Evolutionary conservation across 2,888 invertebrate genomes (phyloP).

Genomic region (Anorthoa munda): DNA sequence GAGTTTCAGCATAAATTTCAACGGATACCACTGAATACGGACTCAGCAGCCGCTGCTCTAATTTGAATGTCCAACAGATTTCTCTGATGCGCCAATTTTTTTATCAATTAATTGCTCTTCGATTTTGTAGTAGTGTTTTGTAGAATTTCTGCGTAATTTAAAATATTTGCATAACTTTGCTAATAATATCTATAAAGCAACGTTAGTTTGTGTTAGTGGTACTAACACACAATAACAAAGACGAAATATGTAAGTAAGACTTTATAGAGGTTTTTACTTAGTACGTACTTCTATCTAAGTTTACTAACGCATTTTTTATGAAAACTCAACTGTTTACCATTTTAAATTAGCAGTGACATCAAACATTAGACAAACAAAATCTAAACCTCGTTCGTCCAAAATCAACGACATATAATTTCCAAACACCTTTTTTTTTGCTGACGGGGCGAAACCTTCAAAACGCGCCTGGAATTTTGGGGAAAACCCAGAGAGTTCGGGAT

Average conservation of each 20-base stretch:
- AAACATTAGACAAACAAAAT: too few species aligned
- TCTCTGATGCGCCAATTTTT: constrained; percentile 54
- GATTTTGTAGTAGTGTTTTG: constrained; percentile 18
- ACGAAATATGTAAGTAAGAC: too few species aligned
- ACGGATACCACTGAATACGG: constrained; percentile 73
- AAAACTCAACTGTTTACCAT: not conserved
- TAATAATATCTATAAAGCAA: too few species aligned
- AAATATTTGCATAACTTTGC: not conserved
- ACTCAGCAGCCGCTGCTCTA: constrained; percentile 64
- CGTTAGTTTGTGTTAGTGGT: too few species aligned
- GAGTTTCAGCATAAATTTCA: constrained; percentile 82
- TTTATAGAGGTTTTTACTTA: too few species aligned
- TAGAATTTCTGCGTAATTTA: not conserved
- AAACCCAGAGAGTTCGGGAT: too few species aligned
- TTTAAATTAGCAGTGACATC: not conserved
- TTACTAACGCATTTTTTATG: not conserved
- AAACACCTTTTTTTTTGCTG: too few species aligned
- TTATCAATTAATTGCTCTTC: constrained; percentile 22
- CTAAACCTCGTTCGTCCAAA: too few species aligned
- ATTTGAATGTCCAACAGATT: constrained; percentile 74
- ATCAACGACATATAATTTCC: too few species aligned
- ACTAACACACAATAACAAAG: too few species aligned
- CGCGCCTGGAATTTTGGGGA: too few species aligned
- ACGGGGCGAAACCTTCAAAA: too few species aligned
- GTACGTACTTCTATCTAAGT: not conserved